These are phyloP conservation scores for Chromobotia macracanthus DNA, from an alignment of 2,797 vertebrate genomes.

Conservation along the genomic window DNA sequence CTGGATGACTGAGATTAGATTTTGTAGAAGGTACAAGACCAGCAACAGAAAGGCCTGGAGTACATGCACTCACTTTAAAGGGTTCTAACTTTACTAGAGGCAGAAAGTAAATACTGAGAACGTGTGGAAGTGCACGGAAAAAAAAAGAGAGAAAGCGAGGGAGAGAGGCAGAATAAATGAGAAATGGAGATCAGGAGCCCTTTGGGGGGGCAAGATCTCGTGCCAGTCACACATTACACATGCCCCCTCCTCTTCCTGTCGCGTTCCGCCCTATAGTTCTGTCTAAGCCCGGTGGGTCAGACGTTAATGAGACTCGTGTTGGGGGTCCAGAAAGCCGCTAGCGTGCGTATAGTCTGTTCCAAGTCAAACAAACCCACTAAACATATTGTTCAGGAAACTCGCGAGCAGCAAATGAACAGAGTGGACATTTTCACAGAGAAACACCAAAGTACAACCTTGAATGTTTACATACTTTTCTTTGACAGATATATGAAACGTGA, in stretches of 20 bases:
- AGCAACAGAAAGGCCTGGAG: too few species aligned
- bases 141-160: background rate
- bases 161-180: background rate
- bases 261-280: background rate
- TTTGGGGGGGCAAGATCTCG: conserved; percentile 46
- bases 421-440: conserved; percentile 63
- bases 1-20: background rate
- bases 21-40: background rate
- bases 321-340: conserved; percentile 60
- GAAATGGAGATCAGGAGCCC: conserved; percentile 22
- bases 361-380: conserved; percentile 78
- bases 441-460: conserved; percentile 68
- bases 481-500: conserved; percentile 59
- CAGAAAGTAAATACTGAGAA: background rate
- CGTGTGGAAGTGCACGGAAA: background rate
- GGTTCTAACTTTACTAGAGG: too few species aligned
- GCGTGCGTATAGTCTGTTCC: conserved; percentile 63
- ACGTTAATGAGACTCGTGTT: conserved; percentile 66
- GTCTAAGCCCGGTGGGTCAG: conserved; percentile 65
- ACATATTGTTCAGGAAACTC: conserved; percentile 69
- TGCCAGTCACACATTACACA: conserved; percentile 67
- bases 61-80: too few species aligned
- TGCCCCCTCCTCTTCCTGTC: conserved; percentile 49
- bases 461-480: conserved; percentile 68
- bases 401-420: conserved; percentile 57